Conservation (phyloP, 2,888 invertebrate species). For the Drosophila helvetica region DNA sequence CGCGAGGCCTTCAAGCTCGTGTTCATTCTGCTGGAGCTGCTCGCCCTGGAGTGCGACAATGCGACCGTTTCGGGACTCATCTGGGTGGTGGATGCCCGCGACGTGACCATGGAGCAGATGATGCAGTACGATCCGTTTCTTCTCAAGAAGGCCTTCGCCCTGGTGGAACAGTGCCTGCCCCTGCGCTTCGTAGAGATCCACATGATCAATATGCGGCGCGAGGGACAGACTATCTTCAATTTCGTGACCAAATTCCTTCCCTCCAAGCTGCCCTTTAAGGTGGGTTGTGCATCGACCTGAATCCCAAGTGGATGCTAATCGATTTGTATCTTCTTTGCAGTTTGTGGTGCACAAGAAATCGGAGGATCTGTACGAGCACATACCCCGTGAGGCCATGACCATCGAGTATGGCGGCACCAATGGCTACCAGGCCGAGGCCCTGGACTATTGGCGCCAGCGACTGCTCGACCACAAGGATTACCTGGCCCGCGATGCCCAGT, state of each 20-base stretch:
- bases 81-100: constrained; percentile 72
- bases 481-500: constrained; percentile 68
- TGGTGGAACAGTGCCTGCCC: constrained; percentile 74
- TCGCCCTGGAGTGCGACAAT: constrained; percentile 72
- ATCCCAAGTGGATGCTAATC: not conserved
- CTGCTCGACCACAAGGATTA: constrained; percentile 64
- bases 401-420: constrained; percentile 79
- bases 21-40: constrained; percentile 75
- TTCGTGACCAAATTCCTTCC: constrained; percentile 74
- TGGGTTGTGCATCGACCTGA: constrained; percentile 30
- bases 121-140: constrained; percentile 72
- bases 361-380: constrained; percentile 74
- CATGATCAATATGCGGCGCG: constrained; percentile 75
- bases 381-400: constrained; percentile 74
- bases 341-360: constrained; percentile 77
- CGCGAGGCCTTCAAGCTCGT: constrained; percentile 75
- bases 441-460: constrained; percentile 66
- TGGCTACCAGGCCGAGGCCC: constrained; percentile 73
- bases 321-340: constrained; percentile 37
- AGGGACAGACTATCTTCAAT: constrained; percentile 65
- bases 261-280: constrained; percentile 69
- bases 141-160: constrained; percentile 67
- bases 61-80: constrained; percentile 67
- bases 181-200: constrained; percentile 73
- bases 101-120: constrained; percentile 76